Evolutionary conservation across 2,797 vertebrate genomes (phyloP), one percentile per base, ranked within the genome.

Genomic region (Bufotes viridis): DNA sequence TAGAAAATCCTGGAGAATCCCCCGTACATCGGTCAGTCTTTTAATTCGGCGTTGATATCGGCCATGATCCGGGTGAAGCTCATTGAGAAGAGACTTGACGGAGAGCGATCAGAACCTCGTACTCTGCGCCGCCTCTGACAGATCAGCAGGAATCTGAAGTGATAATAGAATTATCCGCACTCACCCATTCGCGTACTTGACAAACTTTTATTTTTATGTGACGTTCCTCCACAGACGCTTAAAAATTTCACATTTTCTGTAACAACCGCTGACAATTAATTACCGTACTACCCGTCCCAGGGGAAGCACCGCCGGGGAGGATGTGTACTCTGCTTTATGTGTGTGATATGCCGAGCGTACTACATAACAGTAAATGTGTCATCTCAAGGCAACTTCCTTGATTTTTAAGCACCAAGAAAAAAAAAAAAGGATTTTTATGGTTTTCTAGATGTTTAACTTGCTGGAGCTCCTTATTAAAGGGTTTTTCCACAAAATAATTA

Each of bases 191-290:
- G 24, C 70, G 49, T 26, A 49, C 49, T 10, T 42, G 74, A 76
- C 72, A 78, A 84, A 75, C 24, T 60, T 34, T 34, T 49, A 53
- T 82, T 69, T 84, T 78, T 78, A n/a, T 26, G 10, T 85, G 78
- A 53, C 58, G 5, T 65, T 75, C 20, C 57, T 63, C 55, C 58
- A 29, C 11, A 65, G 58, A 42, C 29, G 60, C 78, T 78, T 76
- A 24, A 49, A 51, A 75, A 75, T 26, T 17, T 26, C 22, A 8
- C 60, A 49, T 34, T 57, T 84, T 55, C 53, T 75, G 8, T 74
- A 76, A 78, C 22, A 78, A n/a, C 58, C n/a, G 10, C 72, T 78
- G 70, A 85, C 69, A 26, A 84, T 84, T 75, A 75, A 75, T 75
- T 84, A 84, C 22, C 9, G 49, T 49, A 22, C 24, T 76, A 22